Evolutionary conservation across 2,797 vertebrate genomes (phyloP).

Genomic region (Sebastiscus albofasciatus): DNA sequence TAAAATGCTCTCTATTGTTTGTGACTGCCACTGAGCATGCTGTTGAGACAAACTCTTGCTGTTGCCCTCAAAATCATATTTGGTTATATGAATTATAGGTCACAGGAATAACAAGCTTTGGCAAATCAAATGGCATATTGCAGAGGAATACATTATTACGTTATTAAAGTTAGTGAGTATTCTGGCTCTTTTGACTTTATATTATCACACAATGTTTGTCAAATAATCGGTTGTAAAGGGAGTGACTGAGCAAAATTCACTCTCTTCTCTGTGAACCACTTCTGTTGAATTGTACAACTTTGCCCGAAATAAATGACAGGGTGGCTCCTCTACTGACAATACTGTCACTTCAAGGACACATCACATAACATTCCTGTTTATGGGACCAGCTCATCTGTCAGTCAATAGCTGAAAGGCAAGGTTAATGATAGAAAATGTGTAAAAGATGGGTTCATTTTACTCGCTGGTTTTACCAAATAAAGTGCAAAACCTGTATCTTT

Average conservation of each 20-base stretch:
- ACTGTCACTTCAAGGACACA: constrained; percentile 15
- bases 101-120: neutral
- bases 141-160: neutral
- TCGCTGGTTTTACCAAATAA: neutral
- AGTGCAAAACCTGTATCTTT: neutral
- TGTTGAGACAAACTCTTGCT: neutral
- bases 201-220: too few species aligned
- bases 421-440: neutral
- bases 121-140: neutral
- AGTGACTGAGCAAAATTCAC: too few species aligned
- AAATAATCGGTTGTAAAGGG: too few species aligned
- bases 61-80: neutral
- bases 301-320: too few species aligned
- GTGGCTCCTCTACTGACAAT: neutral
- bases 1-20: neutral
- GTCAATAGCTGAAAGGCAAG: neutral
- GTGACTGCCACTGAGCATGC: neutral
- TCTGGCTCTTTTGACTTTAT: too few species aligned
- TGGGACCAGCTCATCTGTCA: neutral
- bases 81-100: neutral
- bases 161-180: too few species aligned
- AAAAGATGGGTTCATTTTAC: neutral
- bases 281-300: too few species aligned
- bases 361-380: neutral
- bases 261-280: too few species aligned